phyloP scores from a whole-genome alignment of 2,113 vertebrate species.

The mouse (Mus musculus) region GRCm39 chr14:27826001-27826500 shows the following conservation, averaged over 20 bases:
- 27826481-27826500: slow-evolving; percentile 49
- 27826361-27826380: background rate
- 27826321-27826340: background rate
- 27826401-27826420: background rate
- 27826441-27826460: background rate
- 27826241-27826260: background rate
- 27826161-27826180: background rate
- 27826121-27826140: background rate
- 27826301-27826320: background rate
- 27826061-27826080: background rate
- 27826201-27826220: slow-evolving; percentile 4
- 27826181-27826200: background rate
- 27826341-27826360: background rate
- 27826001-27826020: background rate
- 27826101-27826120: background rate
- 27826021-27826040: background rate
- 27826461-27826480: background rate
- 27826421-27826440: background rate
- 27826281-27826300: no score
- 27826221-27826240: background rate
- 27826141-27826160: background rate
- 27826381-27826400: background rate
- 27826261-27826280: background rate
- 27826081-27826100: background rate
- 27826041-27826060: background rate